Evolutionary conservation across 2,113 vertebrate species (phyloP), one percentile per base, ranked within the genome.

Genomic region (Callocephalon fimbriatum): DNA sequence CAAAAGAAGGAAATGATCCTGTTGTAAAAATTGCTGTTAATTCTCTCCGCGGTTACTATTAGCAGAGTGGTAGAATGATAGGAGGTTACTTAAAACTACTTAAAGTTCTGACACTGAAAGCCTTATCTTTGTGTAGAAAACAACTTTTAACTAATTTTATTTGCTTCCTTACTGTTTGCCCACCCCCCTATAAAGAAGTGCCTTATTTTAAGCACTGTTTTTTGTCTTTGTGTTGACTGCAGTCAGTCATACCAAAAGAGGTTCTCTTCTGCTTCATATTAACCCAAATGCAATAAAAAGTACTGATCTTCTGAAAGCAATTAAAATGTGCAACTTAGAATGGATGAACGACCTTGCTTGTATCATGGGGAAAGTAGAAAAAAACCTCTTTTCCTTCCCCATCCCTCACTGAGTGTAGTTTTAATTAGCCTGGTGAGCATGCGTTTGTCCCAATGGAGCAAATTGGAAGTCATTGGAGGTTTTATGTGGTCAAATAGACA

Each of bases 81-180:
- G 93, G 93, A 96, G 93, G 95, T 98, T 98, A 96, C 95, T 92
- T 96, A 93, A 97, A 98, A 98, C 98, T 98, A 98, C 98, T 98
- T 98, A 97, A 97, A 98, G 98, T 98, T 98, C 94, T 98, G 97
- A 98, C 98, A 98, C 98, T 98, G 98, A 98, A 98, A 98, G 91
- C 88, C 93, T 98, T 98, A 95, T 95, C 96, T 93, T 96, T 98
- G 94, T 97, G 81, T 95, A 95, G 86, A 92, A 95, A 85, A 97
- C 45, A 95, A 80, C 74, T 95, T 97, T 87, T 85, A 85, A 92
- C 88, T 96, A 91, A 90, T 94, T 98, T 97, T 97, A 95, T 97
- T 96, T 95, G 71, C 85, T 97, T 97, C 92, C 66, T 63, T 94
- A 87, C 80, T 94, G 80, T 93, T 95, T 95, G 95, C 81, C 68